Conservation (phyloP, 1,140 invertebrate genomes). For the Hyles vespertilio region DNA sequence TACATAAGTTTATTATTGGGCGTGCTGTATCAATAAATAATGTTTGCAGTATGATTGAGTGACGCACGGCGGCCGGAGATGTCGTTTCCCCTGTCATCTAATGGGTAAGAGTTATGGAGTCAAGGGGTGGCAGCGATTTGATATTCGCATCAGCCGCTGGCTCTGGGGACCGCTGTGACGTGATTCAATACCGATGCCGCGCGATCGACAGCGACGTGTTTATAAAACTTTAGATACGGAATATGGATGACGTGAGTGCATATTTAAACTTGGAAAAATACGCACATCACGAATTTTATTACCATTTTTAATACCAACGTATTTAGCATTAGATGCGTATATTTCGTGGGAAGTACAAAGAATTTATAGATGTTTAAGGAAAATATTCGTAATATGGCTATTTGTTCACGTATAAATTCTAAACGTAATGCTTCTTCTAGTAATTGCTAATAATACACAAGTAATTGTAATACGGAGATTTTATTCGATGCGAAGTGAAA, state of each 20-base stretch:
- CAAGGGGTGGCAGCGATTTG: conserved; percentile 64
- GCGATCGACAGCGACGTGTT: conserved; percentile 33
- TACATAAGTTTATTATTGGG: conserved; percentile 12
- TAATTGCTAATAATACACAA: too few species aligned
- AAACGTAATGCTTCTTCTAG: too few species aligned
- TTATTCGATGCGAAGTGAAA: too few species aligned
- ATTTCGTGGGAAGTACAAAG: too few species aligned
- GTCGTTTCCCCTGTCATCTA: conserved; percentile 50
- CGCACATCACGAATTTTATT: neutral
- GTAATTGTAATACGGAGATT: too few species aligned
- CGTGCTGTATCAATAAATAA: neutral
- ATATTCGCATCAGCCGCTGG: conserved; percentile 62
- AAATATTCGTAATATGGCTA: too few species aligned
- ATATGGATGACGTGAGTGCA: neutral
- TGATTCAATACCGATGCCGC: conserved; percentile 51
- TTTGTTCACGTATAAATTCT: too few species aligned
- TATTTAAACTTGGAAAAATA: neutral
- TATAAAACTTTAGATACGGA: conserved; percentile 24
- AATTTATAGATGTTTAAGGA: too few species aligned
- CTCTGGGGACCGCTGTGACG: conserved; percentile 54
- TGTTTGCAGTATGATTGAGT: conserved; percentile 10
- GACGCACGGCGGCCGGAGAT: conserved; percentile 50
- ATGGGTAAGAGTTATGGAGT: conserved; percentile 61
- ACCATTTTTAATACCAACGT: too few species aligned
- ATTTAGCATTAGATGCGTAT: too few species aligned